Evolutionary conservation across 2,113 vertebrate genomes (phyloP).

Genomic region (Rutilus rutilus): DNA sequence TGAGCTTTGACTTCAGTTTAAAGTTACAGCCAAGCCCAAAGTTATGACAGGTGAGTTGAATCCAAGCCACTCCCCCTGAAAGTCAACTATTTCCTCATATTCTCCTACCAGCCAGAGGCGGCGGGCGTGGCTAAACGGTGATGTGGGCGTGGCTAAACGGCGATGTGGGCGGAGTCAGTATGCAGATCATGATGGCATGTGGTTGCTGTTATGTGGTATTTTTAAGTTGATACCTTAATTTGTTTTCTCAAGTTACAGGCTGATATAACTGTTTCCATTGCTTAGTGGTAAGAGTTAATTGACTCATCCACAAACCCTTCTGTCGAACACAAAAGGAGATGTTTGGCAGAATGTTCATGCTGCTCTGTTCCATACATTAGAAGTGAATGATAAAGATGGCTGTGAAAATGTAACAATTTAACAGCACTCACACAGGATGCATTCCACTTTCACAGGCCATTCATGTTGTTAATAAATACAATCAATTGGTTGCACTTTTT

Average conservation of each 20-base stretch:
- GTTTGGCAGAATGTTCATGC: no score
- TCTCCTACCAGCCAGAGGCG: not conserved
- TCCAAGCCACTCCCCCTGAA: not conserved
- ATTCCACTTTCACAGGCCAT: no score
- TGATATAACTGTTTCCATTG: not conserved
- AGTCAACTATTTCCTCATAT: not conserved
- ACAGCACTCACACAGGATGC: no score
- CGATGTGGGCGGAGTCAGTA: not conserved
- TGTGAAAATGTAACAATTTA: no score
- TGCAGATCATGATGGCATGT: not conserved
- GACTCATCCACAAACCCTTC: not conserved
- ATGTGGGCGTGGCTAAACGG: not conserved
- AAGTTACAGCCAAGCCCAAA: slow-evolving; percentile 20
- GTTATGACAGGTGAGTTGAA: not conserved
- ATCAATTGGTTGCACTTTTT: no score
- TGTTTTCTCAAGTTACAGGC: not conserved
- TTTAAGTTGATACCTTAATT: not conserved
- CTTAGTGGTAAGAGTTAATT: not conserved
- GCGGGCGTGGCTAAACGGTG: not conserved
- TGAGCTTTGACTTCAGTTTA: slow-evolving; percentile 12
- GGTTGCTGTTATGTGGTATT: not conserved
- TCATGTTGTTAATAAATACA: no score
- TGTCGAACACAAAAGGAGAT: no score
- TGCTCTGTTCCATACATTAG: no score
- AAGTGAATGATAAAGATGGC: no score